Evolutionary conservation across 2,797 vertebrate genomes (phyloP).

Genomic region (Danio albolineatus): DNA sequence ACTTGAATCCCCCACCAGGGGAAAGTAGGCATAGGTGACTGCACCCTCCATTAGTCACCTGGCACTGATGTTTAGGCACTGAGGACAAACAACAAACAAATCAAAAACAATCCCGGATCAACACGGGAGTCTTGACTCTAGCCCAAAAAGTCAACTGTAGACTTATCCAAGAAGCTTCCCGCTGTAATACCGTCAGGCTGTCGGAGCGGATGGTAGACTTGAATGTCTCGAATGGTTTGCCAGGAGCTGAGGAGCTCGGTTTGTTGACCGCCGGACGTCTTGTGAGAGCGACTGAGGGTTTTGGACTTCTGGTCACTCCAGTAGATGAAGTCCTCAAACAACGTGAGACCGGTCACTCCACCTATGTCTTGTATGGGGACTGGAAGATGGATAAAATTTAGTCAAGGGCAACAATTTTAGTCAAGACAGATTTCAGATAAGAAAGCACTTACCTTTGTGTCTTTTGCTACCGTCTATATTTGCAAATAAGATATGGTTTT

Average conservation of each 20-base stretch:
- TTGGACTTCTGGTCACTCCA: conserved; percentile 90
- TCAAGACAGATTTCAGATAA: conserved; percentile 42
- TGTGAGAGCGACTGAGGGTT: conserved; percentile 86
- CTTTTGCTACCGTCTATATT: conserved; percentile 84
- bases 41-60: conserved; percentile 91
- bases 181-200: conserved; percentile 83
- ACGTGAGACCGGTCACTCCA: conserved; percentile 83
- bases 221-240: conserved; percentile 87
- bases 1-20: conserved; percentile 85
- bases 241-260: conserved; percentile 86
- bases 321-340: conserved; percentile 91
- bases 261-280: conserved; percentile 81
- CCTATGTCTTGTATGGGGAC: conserved; percentile 85
- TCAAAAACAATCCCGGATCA: conserved; percentile 10
- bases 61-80: conserved; percentile 92
- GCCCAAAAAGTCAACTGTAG: background rate
- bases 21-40: conserved; percentile 96
- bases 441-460: conserved; percentile 76
- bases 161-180: background rate
- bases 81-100: conserved; percentile 36
- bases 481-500: conserved; percentile 85
- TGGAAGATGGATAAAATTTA: conserved; percentile 64
- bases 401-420: background rate
- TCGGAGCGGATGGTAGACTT: conserved; percentile 87
- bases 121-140: conserved; percentile 4